Evolutionary conservation across 2,113 vertebrate genomes (phyloP).

Genomic region (Ammodytes marinus): DNA sequence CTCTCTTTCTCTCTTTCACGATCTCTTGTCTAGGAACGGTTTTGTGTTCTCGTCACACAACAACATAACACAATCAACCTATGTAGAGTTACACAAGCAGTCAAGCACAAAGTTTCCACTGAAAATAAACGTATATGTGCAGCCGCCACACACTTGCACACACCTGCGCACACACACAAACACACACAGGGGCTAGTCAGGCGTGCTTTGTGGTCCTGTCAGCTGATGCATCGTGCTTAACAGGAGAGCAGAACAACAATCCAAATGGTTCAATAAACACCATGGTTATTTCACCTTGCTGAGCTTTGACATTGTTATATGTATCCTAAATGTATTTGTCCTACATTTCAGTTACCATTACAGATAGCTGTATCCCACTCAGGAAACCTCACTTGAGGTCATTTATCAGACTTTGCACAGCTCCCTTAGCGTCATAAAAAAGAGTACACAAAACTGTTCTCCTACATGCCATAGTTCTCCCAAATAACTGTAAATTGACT

Average conservation of each 20-base stretch:
- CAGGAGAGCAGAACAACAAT: conserved; percentile 41
- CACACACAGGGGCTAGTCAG: conserved; percentile 41
- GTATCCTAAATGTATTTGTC: background rate
- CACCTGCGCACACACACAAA: conserved; percentile 1
- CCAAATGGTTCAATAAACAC: conserved; percentile 59
- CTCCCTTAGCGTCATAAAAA: background rate
- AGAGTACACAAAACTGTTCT: background rate
- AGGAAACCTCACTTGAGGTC: background rate
- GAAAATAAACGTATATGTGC: conserved; percentile 47
- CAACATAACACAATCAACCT: conserved; percentile 59
- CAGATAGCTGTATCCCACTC: conserved; percentile 3
- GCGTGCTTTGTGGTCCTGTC: conserved; percentile 57
- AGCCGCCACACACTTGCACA: background rate
- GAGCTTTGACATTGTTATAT: conserved; percentile 34
- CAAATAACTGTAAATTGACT: background rate
- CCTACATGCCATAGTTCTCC: background rate
- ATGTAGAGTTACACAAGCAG: conserved; percentile 68
- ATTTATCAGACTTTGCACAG: background rate
- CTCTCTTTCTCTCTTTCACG: conserved; percentile 18
- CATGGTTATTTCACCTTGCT: conserved; percentile 37
- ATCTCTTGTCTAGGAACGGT: conserved; percentile 47
- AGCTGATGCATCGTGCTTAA: conserved; percentile 50
- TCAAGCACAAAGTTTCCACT: conserved; percentile 53
- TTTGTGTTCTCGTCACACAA: conserved; percentile 64
- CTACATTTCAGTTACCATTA: conserved; percentile 16